Conservation (phyloP, 2,113 vertebrate species). For the Glaucomys volans region DNA sequence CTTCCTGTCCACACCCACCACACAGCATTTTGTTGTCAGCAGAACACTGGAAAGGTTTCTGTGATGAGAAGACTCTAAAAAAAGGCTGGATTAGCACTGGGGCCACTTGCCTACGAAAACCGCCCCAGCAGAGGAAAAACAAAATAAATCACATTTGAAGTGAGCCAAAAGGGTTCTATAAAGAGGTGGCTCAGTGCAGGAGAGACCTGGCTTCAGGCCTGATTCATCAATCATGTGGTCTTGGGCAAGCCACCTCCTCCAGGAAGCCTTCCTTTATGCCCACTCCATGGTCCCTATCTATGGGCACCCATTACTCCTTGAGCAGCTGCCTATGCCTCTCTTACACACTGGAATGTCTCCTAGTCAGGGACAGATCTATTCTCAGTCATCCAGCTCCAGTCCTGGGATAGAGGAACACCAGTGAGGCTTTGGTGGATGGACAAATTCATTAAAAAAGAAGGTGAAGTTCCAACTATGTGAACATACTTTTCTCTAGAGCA, state of each 20-base stretch:
- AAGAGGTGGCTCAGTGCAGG: neutral
- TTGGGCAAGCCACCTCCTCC: neutral
- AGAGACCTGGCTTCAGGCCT: neutral
- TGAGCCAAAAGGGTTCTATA: neutral
- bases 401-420: neutral
- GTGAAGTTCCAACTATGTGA: neutral
- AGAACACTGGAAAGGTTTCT: neutral
- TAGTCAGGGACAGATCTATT: neutral
- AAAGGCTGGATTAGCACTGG: neutral
- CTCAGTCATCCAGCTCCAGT: neutral
- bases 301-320: neutral
- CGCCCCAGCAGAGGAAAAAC: neutral
- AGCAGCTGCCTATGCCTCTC: neutral
- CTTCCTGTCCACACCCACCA: slow-evolving; percentile 1
- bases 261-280: neutral
- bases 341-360: neutral
- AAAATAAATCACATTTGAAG: neutral
- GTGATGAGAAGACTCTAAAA: slow-evolving; percentile 55
- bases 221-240: neutral
- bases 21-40: neutral
- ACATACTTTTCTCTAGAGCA: neutral
- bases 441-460: neutral
- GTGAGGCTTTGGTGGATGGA: neutral
- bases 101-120: slow-evolving; percentile 47
- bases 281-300: neutral